Base-by-base conservation (phyloP, 2,888 invertebrate genomes). In the Drosophila yooni region DNA sequence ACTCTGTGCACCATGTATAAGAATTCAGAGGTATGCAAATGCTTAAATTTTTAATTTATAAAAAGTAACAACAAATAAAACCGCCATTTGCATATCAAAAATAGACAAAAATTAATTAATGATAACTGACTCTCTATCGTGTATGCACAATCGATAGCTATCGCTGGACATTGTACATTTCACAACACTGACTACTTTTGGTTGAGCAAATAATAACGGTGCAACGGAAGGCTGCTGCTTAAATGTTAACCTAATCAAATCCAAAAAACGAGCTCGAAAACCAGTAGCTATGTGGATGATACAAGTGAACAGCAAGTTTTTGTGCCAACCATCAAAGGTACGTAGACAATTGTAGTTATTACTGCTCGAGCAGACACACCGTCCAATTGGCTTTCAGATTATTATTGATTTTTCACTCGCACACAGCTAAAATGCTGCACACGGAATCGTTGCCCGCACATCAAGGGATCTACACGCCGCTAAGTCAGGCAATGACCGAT, bases 401-500 rank as follows among this genome's bases (percentile, higher is more conserved):
- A 46, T 46, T 92, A 90, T 92, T 85, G 91, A 92, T 91, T 91
- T 91, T 91, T 86, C 75, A 85, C 61, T 60, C 46, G 36, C 3
- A 57, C 31, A 46, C 50, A 92, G 92, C 84, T 92, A 92, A 89
- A 91, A 93, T 93, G 93, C 92, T 92, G 72, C 91, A 92, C 88
- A 91, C 92, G 86, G 93, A 93, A 83, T 90, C 91, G 75, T 60
- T 89, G 75, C 92, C 93, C 70, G 73, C 68, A 65, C 91, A 91
- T 66, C 94, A 94, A 92, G 94, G 94, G 81, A 95, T 95, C 87
- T 97, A 97, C 92, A 95, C 96, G 86, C 97, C 96, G 66, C 93
- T 97, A 88, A 96, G 96, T 75, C 97, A 97, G 94, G 95, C 95
- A 79, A 94, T 97, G 83, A 95, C 96, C 65, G 97, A 97, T 92